Evolutionary conservation across 2,113 vertebrate species (phyloP), one percentile per base, ranked within the genome.

Genomic region (Abramis brama): DNA sequence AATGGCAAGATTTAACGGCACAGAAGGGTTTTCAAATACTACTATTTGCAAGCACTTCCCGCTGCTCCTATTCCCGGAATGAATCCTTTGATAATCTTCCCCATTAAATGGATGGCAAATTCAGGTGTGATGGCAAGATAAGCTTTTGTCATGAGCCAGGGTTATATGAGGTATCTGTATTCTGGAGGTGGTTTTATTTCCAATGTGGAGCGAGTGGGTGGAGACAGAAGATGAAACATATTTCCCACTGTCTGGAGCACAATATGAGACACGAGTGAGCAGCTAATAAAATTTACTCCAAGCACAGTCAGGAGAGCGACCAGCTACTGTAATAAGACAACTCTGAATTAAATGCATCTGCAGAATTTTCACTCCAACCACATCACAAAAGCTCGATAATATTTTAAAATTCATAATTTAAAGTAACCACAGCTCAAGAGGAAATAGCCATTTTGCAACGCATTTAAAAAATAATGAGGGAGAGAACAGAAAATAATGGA

Each of bases 201-300:
- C 64, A 79, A 52, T 80, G n/a, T 76, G 17, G 10, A 75, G n/a
- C n/a, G 80, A 80, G 75, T 86, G 84, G 79, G 85, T 73, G 76
- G 59, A 66, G 59, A 76, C 85, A 76, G 57, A 36, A 80, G 39
- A 73, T 79, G 60, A 71, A 84, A 64, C 75, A 84, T 84, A 80
- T 84, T 85, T 75, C 74, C 50, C 66, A 33, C 79, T 82, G 87
- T 88, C 68, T 84, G 81, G 45, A 84, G 68, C 64, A 43, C 55
- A 60, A 80, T 60, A 80, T 80, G 25, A 79, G 85, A 83, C 82
- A 50, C 10, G 77, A 84, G 81, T 79, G 39, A n/a, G 52, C 81
- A 84, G 81, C 75, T 83, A 80, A 86, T 66, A 84, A 75, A 39
- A 33, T 66, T 33, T n/a, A 36, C 57, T 86, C 55, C 55, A 80